Conservation (phyloP, 2,113 vertebrate genomes). For the Harpagus bidentatus region DNA sequence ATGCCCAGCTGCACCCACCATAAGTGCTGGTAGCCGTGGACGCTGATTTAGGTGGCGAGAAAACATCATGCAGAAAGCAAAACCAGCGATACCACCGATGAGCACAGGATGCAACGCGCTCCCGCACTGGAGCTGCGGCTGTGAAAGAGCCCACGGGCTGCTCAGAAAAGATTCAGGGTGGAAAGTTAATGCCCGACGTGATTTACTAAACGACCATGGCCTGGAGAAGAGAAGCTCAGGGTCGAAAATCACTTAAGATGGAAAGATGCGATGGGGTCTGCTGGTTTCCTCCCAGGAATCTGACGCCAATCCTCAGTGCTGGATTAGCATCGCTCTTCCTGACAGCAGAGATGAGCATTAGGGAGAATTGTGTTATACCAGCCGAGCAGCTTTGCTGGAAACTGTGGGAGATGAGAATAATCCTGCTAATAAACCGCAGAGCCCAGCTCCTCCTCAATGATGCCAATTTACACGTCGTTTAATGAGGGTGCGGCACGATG, state of each 20-base stretch:
- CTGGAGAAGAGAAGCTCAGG: background rate
- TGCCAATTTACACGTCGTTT: background rate
- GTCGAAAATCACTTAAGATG: background rate
- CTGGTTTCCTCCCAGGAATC: background rate
- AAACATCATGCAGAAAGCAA: background rate
- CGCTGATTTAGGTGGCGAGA: background rate
- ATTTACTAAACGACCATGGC: background rate
- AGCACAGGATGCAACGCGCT: background rate
- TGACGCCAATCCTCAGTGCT: background rate
- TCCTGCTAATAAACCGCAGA: background rate
- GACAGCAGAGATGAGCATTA: rapidly evolving
- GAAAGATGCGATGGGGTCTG: background rate
- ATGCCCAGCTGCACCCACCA: background rate
- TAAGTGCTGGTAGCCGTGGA: background rate
- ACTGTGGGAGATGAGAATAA: background rate
- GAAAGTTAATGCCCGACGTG: background rate
- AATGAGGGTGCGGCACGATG: background rate
- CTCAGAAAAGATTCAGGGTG: background rate
- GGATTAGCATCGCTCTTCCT: background rate
- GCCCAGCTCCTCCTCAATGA: background rate
- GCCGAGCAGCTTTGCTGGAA: background rate
- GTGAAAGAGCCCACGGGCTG: background rate
- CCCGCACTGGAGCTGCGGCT: background rate
- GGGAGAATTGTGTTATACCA: background rate
- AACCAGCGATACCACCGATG: rapidly evolving